Conservation (phyloP, 2,113 vertebrate genomes). For the Percopsis transmontana region DNA sequence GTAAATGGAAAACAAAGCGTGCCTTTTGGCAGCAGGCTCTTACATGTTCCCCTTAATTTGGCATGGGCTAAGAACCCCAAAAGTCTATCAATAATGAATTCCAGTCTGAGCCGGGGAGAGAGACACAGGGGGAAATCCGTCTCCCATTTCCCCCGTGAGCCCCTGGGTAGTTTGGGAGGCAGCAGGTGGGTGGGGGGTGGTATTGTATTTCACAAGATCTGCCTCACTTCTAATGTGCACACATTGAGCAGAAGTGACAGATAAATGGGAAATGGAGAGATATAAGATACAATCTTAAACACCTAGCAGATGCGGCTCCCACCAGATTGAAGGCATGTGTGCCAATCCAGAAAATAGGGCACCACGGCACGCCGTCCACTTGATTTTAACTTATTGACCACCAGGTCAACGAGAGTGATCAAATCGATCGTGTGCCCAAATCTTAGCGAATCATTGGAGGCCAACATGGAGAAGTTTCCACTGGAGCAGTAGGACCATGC, state of each 20-base stretch:
- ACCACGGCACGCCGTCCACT: constrained; percentile 29
- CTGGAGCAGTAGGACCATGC: constrained; percentile 30
- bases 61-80: constrained; percentile 59
- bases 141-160: constrained; percentile 49
- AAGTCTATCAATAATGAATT: constrained; percentile 68
- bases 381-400: constrained; percentile 30
- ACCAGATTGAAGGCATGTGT: constrained; percentile 2
- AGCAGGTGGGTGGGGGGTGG: constrained; percentile 1
- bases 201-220: constrained; percentile 50
- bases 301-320: constrained; percentile 16
- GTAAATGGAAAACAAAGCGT: constrained; percentile 73
- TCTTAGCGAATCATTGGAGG: constrained; percentile 25
- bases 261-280: constrained; percentile 31
- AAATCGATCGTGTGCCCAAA: constrained; percentile 56
- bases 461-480: constrained; percentile 34
- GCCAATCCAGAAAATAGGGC: constrained; percentile 47
- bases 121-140: constrained; percentile 50
- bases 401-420: constrained; percentile 31
- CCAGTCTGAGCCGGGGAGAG: constrained; percentile 41
- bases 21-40: constrained; percentile 60
- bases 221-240: constrained; percentile 17
- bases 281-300: constrained; percentile 39
- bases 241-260: constrained; percentile 47
- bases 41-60: constrained; percentile 66
- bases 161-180: constrained; percentile 36